Base-by-base conservation (phyloP, 1,140 invertebrate genomes). In the Heterodera carotae region DNA sequence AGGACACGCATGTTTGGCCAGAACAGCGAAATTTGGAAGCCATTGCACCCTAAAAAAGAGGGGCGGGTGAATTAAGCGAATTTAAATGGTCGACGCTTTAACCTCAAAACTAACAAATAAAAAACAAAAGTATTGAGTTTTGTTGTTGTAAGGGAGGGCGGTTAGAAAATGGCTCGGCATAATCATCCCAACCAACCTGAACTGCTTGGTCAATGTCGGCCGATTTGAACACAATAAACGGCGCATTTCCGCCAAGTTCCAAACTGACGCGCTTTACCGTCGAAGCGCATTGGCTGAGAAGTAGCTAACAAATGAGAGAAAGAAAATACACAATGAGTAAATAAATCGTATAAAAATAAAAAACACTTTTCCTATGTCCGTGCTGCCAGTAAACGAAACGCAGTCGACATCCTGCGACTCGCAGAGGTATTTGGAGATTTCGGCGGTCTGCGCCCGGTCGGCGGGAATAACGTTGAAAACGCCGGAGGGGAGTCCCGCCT, bases 211-310 rank as follows among this genome's bases (percentile, higher is more conserved):
- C 91, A n/a, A 99, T 76, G 89, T 99, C 91, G 0, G 97, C 97
- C 76, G 92, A 93, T 77, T 95, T 91, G 87, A 98, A 99, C 31
- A 99, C 94, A 83, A 99, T 96, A 84, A 97, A 97, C 1, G 97
- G 95, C 0, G 97, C 97, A 91, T 99, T 98, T 7, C 97, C 97
- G 68, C 97, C 97, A 22, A 99, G 89, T 89, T 99, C 97, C 62
- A 99, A 89, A 43, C 92, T 92, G 4, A 98, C 88, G 77, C 93
- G 91, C 88, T 99, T 99, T 36, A 99, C 91, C 6, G 93, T 94
- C 25, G 90, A 89, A 2, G 95, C 92, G 81, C 92, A 94, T 84
- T 96, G 93, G 69, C 91, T 87, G 84, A 97, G 93, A 0, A 99
- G 89, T 59, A 95, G 89, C 90, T 95, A 76, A 29, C 1, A n/a